Conservation (phyloP, 2,113 vertebrate genomes). For the Dolichallabes microphthalmus region DNA sequence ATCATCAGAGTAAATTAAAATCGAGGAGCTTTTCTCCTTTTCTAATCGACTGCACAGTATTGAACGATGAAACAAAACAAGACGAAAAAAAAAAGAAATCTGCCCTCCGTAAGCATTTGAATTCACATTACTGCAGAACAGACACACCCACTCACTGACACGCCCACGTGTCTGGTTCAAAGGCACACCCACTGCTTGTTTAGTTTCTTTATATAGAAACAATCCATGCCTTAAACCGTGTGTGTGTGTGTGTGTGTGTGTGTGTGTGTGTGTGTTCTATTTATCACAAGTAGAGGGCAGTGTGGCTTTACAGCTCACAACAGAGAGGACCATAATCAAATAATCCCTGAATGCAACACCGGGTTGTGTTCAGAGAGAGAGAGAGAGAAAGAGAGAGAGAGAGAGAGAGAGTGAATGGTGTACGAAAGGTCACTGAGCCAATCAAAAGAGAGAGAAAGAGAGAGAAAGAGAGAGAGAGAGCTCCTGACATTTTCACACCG, state of each 20-base stretch:
- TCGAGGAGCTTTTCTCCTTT: not conserved
- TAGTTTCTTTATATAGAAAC: not conserved
- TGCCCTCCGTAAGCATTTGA: not conserved
- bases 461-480: conserved; percentile 25
- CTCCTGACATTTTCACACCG: conserved; percentile 53
- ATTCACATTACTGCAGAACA: not conserved
- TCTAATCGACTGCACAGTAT: not conserved
- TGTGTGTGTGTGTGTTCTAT: not conserved
- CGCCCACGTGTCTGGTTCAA: not conserved
- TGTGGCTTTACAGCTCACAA: conserved; percentile 15
- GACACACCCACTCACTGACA: not conserved
- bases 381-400: conserved; percentile 13
- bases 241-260: too few relatives aligned
- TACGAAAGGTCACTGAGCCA: conserved; percentile 46
- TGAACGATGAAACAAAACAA: not conserved
- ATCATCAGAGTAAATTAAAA: not conserved
- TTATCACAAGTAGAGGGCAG: conserved; percentile 42
- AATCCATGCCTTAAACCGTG: not conserved
- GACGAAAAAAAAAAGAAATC: not conserved
- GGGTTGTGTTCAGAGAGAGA: not conserved
- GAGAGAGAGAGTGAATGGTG: conserved; percentile 34
- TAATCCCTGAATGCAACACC: not conserved
- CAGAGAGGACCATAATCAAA: not conserved
- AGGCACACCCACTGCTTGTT: not conserved
- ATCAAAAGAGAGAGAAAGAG: conserved; percentile 42